Evolutionary conservation across 2,797 vertebrate genomes (phyloP).

Genomic region (Cossypha caffra): DNA sequence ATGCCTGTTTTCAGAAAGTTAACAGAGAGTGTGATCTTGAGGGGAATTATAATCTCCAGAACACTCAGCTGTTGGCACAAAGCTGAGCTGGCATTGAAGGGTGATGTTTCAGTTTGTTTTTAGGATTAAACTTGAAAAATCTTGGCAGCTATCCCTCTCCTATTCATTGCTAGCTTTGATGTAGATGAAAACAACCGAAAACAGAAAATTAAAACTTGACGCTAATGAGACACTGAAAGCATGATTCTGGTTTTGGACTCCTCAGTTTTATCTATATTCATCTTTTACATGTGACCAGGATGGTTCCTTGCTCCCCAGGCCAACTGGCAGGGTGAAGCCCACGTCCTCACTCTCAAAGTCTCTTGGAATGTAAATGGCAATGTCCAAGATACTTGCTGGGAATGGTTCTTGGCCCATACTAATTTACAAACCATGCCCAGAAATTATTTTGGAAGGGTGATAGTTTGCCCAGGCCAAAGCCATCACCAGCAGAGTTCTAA

Average conservation of each 20-base stretch:
- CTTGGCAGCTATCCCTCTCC: neutral
- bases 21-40: neutral
- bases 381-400: neutral
- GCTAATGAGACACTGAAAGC: neutral
- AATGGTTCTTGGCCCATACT: neutral
- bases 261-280: neutral
- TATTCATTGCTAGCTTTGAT: neutral
- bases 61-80: neutral
- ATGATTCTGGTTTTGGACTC: neutral
- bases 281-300: neutral
- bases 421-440: slow-evolving; percentile 16
- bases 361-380: neutral
- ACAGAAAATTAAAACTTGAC: neutral
- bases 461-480: slow-evolving; percentile 17
- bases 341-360: neutral
- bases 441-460: slow-evolving; percentile 28
- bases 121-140: slow-evolving; percentile 19
- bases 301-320: neutral
- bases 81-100: neutral
- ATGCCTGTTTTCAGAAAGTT: neutral
- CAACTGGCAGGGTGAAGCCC: neutral
- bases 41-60: neutral
- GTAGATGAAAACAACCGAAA: neutral
- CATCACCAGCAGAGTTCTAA: slow-evolving; percentile 3
- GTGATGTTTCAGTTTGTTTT: neutral